A percentile compares a stretch with the other conserved stretches of the same genome.
Evolutionary conservation across 2,888 invertebrate species (phyloP).

Genomic region (Nomada flava): DNA sequence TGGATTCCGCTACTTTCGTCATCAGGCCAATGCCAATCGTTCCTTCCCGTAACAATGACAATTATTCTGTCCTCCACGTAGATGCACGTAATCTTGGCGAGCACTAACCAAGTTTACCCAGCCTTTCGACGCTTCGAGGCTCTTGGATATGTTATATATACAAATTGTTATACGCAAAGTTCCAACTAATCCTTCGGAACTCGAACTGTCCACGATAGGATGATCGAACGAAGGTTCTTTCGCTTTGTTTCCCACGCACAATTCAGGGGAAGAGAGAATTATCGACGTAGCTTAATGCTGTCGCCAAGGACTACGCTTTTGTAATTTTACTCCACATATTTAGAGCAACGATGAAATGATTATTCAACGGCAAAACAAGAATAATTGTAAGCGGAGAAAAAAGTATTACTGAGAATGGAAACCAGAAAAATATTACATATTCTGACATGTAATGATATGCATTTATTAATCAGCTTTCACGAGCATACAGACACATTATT

Average conservation of each 20-base stretch:
- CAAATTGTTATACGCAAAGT: slow-evolving; percentile 24
- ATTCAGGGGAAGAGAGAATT: slow-evolving; percentile 22
- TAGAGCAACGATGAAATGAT: too few species aligned
- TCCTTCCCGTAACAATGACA: slow-evolving; percentile 16
- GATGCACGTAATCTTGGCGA: slow-evolving; percentile 12
- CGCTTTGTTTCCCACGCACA: slow-evolving; percentile 20
- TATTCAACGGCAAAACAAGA: too few species aligned
- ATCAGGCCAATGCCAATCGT: slow-evolving; percentile 11
- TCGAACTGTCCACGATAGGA: slow-evolving; percentile 1
- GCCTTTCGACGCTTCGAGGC: background rate
- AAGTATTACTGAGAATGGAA: too few species aligned
- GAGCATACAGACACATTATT: background rate
- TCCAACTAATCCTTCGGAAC: background rate
- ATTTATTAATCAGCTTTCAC: background rate
- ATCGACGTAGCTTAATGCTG: slow-evolving; percentile 4
- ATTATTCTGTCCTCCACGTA: slow-evolving; percentile 17
- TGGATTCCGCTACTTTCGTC: background rate
- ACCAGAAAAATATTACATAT: background rate
- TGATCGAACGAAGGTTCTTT: slow-evolving; percentile 28
- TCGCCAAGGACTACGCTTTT: slow-evolving; percentile 15
- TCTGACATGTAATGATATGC: background rate
- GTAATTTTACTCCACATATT: background rate
- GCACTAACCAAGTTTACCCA: slow-evolving; percentile 16
- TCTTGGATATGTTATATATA: background rate
- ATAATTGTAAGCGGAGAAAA: too few species aligned